Conservation (phyloP, 2,113 vertebrate genomes). For the Datnioides undecimradiatus region DNA sequence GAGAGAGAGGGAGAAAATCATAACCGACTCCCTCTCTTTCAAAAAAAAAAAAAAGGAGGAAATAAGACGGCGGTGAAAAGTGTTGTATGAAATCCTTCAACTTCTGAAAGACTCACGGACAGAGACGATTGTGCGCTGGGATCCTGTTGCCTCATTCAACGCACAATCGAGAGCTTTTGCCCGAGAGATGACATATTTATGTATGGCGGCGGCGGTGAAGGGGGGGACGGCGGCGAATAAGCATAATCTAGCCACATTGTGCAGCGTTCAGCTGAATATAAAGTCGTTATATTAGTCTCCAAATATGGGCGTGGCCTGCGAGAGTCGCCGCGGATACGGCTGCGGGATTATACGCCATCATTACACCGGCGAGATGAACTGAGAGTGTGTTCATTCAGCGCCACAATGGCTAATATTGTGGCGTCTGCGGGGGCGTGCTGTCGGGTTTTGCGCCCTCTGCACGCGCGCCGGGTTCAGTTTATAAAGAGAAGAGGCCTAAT, state of each 20-base stretch:
- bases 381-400: conserved; percentile 40
- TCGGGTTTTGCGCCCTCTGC: background rate
- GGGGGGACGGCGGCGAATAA: no score
- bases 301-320: conserved; percentile 63
- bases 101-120: conserved; percentile 76
- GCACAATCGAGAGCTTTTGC: conserved; percentile 74
- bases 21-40: conserved; percentile 70
- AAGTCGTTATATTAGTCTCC: conserved; percentile 68
- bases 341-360: conserved; percentile 69
- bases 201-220: no score
- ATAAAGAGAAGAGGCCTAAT: background rate
- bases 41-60: conserved; percentile 50
- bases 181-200: conserved; percentile 72
- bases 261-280: conserved; percentile 49
- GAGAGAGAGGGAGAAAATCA: conserved; percentile 37
- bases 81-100: conserved; percentile 77
- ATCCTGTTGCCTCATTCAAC: conserved; percentile 74
- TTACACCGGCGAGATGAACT: conserved; percentile 67
- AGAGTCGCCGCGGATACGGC: conserved; percentile 45
- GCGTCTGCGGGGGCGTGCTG: conserved; percentile 11
- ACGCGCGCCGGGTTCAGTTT: no score
- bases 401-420: conserved; percentile 60
- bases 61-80: conserved; percentile 74
- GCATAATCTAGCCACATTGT: conserved; percentile 74
- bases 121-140: conserved; percentile 70